These are phyloP conservation scores for Lasioglossum vierecki DNA, from an alignment of 2,888 invertebrate species.

Conservation along the genomic window DNA sequence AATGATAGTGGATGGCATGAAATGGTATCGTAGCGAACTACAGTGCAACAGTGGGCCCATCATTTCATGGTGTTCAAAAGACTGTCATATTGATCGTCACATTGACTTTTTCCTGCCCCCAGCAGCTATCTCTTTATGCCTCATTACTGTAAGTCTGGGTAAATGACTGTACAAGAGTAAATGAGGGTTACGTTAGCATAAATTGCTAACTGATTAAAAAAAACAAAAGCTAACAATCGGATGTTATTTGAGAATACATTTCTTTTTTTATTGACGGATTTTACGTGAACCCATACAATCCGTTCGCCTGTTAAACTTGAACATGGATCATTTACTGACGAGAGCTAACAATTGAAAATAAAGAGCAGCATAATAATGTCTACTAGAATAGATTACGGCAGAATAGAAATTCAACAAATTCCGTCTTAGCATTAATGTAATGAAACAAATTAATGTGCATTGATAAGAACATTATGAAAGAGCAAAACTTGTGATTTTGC, in stretches of 20 bases:
- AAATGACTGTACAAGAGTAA: slow-evolving; percentile 63
- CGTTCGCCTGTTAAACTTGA: slow-evolving; percentile 54
- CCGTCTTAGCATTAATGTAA: slow-evolving; percentile 71
- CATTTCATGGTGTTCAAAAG: slow-evolving; percentile 84
- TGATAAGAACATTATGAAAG: slow-evolving; percentile 54
- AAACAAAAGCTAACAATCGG: slow-evolving; percentile 59
- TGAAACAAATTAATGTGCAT: slow-evolving; percentile 64
- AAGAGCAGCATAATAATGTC: slow-evolving; percentile 71
- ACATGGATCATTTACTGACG: slow-evolving; percentile 51
- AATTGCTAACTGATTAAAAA: slow-evolving; percentile 65
- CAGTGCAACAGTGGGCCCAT: slow-evolving; percentile 80
- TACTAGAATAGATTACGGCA: slow-evolving; percentile 68
- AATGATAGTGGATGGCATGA: slow-evolving; percentile 86
- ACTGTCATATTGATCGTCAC: slow-evolving; percentile 83
- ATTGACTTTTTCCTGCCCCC: slow-evolving; percentile 78
- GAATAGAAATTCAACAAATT: slow-evolving; percentile 71
- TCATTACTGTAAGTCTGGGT: slow-evolving; percentile 66
- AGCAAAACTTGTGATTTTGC: slow-evolving; percentile 58
- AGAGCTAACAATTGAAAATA: slow-evolving; percentile 59
- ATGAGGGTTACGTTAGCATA: slow-evolving; percentile 64
- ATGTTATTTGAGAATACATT: slow-evolving; percentile 61
- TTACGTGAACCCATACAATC: slow-evolving; percentile 60
- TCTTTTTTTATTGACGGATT: slow-evolving; percentile 61
- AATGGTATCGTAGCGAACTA: slow-evolving; percentile 86
- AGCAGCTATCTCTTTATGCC: slow-evolving; percentile 71